Evolutionary conservation across 2,113 vertebrate genomes (phyloP).

Genomic region (Hippolais icterina): DNA sequence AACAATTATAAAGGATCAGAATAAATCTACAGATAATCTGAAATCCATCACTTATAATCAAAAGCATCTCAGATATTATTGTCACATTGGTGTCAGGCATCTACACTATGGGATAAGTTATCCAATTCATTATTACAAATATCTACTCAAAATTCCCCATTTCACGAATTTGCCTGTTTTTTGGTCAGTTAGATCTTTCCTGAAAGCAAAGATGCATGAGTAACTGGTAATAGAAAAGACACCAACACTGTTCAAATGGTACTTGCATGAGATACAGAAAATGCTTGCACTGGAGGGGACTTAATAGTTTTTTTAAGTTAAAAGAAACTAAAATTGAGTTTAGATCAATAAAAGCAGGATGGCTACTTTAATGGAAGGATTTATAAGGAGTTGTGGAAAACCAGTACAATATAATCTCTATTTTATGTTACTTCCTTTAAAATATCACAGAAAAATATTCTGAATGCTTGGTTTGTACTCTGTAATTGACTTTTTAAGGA

Average conservation of each 20-base stretch:
- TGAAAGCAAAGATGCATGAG: neutral
- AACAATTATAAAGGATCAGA: neutral
- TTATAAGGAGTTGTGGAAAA: constrained; percentile 62
- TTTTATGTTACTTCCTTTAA: constrained; percentile 17
- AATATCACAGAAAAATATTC: constrained; percentile 40
- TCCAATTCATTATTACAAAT: neutral
- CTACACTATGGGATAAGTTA: neutral
- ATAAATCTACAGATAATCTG: neutral
- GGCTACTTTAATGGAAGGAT: constrained; percentile 64
- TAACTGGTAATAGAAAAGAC: neutral
- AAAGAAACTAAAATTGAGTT: constrained; percentile 59
- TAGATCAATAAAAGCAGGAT: constrained; percentile 57
- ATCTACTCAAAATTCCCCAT: neutral
- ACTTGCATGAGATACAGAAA: neutral
- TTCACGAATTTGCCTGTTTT: neutral
- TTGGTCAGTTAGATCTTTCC: neutral
- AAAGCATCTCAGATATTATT: neutral
- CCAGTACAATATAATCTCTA: constrained; percentile 30
- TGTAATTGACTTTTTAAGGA: constrained; percentile 71
- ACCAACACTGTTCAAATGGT: neutral
- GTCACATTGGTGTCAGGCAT: neutral
- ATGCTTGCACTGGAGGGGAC: neutral
- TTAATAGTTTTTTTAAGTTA: constrained; percentile 43
- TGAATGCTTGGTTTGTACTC: constrained; percentile 51
- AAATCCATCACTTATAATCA: neutral